Percentiles rank a stretch among this genome's conserved stretches.
phyloP scores from a whole-genome alignment of 2,888 invertebrate species.

The Heliothis peltigera region DNA sequence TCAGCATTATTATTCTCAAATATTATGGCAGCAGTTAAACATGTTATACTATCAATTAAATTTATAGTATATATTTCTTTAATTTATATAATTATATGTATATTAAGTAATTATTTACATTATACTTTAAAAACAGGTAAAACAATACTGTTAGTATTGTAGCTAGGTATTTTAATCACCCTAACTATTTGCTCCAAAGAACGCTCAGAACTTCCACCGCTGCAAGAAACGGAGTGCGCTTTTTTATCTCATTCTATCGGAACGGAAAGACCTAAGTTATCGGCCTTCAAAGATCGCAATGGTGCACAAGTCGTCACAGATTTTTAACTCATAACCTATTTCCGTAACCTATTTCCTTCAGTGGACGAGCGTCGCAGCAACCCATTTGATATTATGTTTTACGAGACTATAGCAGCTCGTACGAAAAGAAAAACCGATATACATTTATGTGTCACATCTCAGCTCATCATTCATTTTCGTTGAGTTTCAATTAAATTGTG shows the following conservation, averaged over 20 bases:
- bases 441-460: too few relatives aligned
- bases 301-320: constrained; percentile 18
- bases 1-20: too few relatives aligned
- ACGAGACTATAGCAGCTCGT: constrained; percentile 1
- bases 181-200: not conserved
- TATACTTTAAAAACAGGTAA: not conserved
- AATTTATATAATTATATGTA: too few relatives aligned
- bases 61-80: too few relatives aligned
- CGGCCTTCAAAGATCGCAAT: constrained; percentile 11
- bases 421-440: not conserved
- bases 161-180: not conserved
- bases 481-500: not conserved
- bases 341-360: constrained; percentile 45
- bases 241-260: not conserved
- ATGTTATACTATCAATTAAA: too few relatives aligned
- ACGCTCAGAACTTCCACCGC: not conserved
- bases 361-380: constrained; percentile 8
- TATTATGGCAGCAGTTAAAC: too few relatives aligned
- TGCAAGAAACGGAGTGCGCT: not conserved
- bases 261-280: constrained; percentile 13
- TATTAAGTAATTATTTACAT: too few relatives aligned
- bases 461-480: too few relatives aligned
- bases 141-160: not conserved
- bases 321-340: constrained; percentile 42
- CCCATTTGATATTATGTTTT: constrained; percentile 23